Conservation (phyloP, 2,113 vertebrate genomes). For the Petrocephalus zakoni region DNA sequence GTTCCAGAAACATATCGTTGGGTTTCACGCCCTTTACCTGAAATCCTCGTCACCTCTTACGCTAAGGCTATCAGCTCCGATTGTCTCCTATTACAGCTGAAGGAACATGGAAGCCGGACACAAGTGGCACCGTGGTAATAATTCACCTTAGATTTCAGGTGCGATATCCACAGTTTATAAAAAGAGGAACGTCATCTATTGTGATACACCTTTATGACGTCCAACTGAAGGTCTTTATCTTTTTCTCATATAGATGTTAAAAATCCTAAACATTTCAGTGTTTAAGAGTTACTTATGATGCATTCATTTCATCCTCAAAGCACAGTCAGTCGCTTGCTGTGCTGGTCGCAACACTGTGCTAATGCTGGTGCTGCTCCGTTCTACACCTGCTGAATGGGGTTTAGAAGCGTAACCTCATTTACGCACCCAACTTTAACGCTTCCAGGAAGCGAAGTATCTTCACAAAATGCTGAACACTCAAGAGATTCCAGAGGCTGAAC, state of each 20-base stretch:
- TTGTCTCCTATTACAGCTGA: constrained; percentile 64
- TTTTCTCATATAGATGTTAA: background rate
- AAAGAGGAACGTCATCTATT: background rate
- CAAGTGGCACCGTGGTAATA: background rate
- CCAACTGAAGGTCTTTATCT: background rate
- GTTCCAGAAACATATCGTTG: background rate
- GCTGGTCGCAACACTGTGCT: constrained; percentile 4
- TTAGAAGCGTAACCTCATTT: constrained; percentile 6
- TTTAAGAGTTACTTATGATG: background rate
- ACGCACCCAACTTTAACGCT: background rate
- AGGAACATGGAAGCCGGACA: constrained; percentile 59
- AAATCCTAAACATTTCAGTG: background rate
- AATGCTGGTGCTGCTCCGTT: constrained; percentile 21
- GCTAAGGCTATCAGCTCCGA: constrained; percentile 59
- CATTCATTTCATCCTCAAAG: background rate
- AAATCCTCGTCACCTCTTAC: background rate
- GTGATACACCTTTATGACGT: background rate
- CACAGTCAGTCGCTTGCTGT: constrained; percentile 13
- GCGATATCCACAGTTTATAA: background rate
- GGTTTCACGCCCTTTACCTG: background rate
- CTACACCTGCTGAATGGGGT: constrained; percentile 35
- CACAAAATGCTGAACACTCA: background rate
- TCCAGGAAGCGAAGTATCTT: background rate
- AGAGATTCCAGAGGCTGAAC: background rate
- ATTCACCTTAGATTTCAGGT: background rate